These are phyloP conservation scores for Coranthus polyacanthus DNA, from an alignment of 2,797 vertebrate species.

Conservation along the genomic window DNA sequence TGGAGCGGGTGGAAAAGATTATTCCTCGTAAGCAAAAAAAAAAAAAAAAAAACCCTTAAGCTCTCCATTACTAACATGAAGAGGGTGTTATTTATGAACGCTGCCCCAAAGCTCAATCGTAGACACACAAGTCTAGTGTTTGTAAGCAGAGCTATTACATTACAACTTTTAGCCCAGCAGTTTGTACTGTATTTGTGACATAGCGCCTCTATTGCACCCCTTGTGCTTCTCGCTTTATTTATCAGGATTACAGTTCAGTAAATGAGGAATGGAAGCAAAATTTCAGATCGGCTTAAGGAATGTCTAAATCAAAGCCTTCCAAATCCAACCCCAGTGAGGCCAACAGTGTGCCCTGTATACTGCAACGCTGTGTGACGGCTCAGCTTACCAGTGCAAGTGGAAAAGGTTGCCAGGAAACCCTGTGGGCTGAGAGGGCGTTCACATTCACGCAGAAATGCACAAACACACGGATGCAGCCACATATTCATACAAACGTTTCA, in stretches of 20 bases:
- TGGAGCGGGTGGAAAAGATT: slow-evolving; percentile 74
- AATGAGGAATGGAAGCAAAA: slow-evolving; percentile 45
- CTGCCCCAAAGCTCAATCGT: slow-evolving; percentile 20
- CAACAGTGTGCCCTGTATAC: slow-evolving; percentile 27
- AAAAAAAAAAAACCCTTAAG: slow-evolving; percentile 39
- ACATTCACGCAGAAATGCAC: slow-evolving; percentile 11
- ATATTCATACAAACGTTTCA: slow-evolving; percentile 27
- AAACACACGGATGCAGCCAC: slow-evolving; percentile 23
- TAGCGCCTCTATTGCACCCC: neutral
- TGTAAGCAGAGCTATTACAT: slow-evolving; percentile 17
- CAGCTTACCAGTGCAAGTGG: slow-evolving; percentile 53
- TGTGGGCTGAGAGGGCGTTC: slow-evolving; percentile 27
- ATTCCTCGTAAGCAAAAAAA: slow-evolving; percentile 60
- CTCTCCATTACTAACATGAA: slow-evolving; percentile 61
- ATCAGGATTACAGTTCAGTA: slow-evolving; percentile 42
- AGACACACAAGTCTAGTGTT: slow-evolving; percentile 39
- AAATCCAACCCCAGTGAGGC: slow-evolving; percentile 41
- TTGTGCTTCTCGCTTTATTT: slow-evolving; percentile 28
- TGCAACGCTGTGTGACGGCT: slow-evolving; percentile 24
- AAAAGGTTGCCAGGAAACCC: slow-evolving; percentile 58
- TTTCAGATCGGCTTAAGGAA: slow-evolving; percentile 47
- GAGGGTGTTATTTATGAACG: slow-evolving; percentile 59
- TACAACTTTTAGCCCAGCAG: slow-evolving; percentile 1
- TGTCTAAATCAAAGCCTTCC: slow-evolving; percentile 49
- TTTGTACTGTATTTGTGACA: neutral